Conservation (phyloP, 2,888 invertebrate species). For the Idaea biselata region DNA sequence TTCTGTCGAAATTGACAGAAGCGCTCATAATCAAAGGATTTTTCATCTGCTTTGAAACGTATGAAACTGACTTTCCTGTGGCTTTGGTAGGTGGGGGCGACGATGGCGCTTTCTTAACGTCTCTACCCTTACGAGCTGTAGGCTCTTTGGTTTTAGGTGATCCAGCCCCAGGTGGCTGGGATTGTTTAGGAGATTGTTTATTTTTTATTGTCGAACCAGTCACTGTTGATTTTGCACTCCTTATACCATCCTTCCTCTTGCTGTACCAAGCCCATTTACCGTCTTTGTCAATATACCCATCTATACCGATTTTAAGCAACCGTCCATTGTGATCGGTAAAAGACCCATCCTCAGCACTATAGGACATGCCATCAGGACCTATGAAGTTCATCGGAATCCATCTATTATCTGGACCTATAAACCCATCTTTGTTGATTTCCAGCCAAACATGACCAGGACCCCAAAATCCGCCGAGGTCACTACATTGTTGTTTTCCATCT, state of each 20-base stretch:
- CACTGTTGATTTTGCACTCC: conserved; percentile 38
- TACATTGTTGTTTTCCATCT: conserved; percentile 68
- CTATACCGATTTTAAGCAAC: conserved; percentile 58
- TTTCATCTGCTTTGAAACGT: conserved; percentile 37
- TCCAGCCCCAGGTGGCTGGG: conserved; percentile 24
- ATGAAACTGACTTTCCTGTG: conserved; percentile 30
- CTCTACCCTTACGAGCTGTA: conserved; percentile 28
- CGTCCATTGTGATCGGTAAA: conserved; percentile 55
- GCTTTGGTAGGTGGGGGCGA: background rate
- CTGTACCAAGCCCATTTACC: conserved; percentile 66
- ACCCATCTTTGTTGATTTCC: conserved; percentile 73
- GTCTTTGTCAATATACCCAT: conserved; percentile 68
- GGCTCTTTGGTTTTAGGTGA: conserved; percentile 28
- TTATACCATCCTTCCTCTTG: conserved; percentile 32
- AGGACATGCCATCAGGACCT: conserved; percentile 67
- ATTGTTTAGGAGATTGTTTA: conserved; percentile 17
- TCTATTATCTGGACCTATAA: conserved; percentile 65
- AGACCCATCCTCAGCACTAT: conserved; percentile 64
- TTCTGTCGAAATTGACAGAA: conserved; percentile 43
- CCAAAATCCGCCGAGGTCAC: conserved; percentile 74
- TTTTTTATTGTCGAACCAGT: conserved; percentile 36
- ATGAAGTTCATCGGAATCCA: conserved; percentile 69
- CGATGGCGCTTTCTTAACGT: conserved; percentile 26
- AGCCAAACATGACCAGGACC: conserved; percentile 55
- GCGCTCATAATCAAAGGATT: conserved; percentile 52